Evolutionary conservation across 2,888 invertebrate species (phyloP).

Genomic region (Antitype chi): DNA sequence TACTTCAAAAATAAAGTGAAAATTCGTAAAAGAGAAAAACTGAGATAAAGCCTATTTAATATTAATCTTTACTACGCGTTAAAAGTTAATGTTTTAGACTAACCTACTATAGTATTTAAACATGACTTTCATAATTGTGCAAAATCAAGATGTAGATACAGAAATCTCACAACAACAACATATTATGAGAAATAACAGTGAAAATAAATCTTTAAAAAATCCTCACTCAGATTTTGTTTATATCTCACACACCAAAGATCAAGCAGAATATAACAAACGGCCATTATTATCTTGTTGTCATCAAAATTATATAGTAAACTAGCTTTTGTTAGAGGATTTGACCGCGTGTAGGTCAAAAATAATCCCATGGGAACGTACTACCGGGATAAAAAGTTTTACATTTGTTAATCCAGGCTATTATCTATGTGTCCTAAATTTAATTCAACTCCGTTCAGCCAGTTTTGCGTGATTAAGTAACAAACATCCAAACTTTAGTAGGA

Average conservation of each 20-base stretch:
- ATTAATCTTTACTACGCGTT: constrained; percentile 26
- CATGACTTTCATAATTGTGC: constrained; percentile 32
- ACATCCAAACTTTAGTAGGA: too few species aligned
- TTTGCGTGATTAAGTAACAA: too few species aligned
- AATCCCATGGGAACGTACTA: too few species aligned
- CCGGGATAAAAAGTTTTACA: too few species aligned
- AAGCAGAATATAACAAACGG: neutral
- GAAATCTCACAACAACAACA: constrained; percentile 6
- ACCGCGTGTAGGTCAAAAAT: too few species aligned
- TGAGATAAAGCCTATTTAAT: neutral
- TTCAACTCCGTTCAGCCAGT: too few species aligned
- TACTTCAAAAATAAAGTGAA: neutral
- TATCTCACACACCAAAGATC: neutral
- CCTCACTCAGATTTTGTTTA: neutral
- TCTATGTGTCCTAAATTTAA: too few species aligned
- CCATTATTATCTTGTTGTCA: too few species aligned
- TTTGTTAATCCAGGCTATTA: too few species aligned
- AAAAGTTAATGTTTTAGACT: constrained; percentile 32
- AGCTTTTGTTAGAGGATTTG: too few species aligned
- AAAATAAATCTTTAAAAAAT: neutral
- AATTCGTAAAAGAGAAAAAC: neutral
- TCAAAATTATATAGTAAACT: neutral
- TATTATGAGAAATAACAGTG: too few species aligned
- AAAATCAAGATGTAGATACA: constrained; percentile 13
- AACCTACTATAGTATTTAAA: constrained; percentile 33